Evolutionary conservation across 2,888 invertebrate genomes (phyloP), one percentile per base, ranked within the genome.

Genomic region (Zelleria hepariella): DNA sequence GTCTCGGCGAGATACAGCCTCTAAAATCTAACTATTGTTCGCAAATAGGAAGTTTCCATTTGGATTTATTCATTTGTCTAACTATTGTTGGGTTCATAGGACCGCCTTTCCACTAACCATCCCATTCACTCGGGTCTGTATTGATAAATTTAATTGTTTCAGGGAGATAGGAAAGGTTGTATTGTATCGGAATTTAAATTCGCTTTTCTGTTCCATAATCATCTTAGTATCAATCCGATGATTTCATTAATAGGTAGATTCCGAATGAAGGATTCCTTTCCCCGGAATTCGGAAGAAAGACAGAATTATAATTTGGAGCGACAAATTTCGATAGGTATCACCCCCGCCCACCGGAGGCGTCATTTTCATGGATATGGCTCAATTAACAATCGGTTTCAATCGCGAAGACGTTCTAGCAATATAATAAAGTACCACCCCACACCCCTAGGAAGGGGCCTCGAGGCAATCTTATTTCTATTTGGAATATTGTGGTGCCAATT

Each of bases 301-400:
- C 57, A 58, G 51, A 60, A 61, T 70, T 68, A 73, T 74, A 80
- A 83, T 86, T 86, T 82, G 15, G 78, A 78, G 82, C 83, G 83
- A 78, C 81, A 77, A 81, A 82, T 81, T 75, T 80, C 84, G 86
- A 86, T 86, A 86, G 85, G 85, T 80, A 86, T 87, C 86, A 82
- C 73, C 72, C 72, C 52, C 58, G 55, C 75, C 76, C 76, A 80
- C 80, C 49, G 58, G 58, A 79, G 82, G 82, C 83, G 82, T 82
- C 81, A 86, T 85, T 86, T 83, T 86, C 87, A 85, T 84, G 87
- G 88, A 88, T 87, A 88, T 83, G 80, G 84, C 88, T 88, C 88
- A 87, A 88, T 87, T 88, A 87, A 88, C 88, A 87, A 86, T 86
- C 80, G 88, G 85, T 86, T 86, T 86, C 86, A 86, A 86, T 87